Conservation (phyloP, 2,797 vertebrate species). For the Silurus lanzhouensis region DNA sequence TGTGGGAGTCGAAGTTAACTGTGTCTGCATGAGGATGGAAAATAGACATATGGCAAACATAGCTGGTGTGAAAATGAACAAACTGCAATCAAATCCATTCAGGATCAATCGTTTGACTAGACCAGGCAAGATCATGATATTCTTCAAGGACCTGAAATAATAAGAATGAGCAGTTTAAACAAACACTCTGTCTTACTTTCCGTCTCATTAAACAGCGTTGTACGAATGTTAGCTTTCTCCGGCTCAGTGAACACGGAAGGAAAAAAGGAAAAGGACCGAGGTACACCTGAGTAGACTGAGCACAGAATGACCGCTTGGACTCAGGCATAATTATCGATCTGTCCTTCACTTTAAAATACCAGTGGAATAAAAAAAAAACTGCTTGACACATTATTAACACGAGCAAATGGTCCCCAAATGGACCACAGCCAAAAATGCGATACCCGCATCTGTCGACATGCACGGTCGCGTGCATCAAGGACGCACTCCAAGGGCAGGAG, state of each 20-base stretch:
- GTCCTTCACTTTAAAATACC: slow-evolving; percentile 37
- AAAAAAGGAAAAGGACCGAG: slow-evolving; percentile 20
- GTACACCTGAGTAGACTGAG: slow-evolving; percentile 13
- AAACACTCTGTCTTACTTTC: slow-evolving; percentile 9
- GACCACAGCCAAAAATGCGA: slow-evolving; percentile 37
- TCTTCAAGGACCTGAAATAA: background rate
- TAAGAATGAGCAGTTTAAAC: background rate
- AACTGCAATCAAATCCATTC: background rate
- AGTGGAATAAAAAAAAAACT: slow-evolving; percentile 1
- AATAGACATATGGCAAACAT: background rate
- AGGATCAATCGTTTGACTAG: background rate
- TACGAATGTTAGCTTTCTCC: slow-evolving; percentile 28
- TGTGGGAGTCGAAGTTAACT: background rate
- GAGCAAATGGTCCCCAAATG: slow-evolving; percentile 42
- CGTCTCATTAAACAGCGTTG: slow-evolving; percentile 24
- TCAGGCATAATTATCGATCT: slow-evolving; percentile 46
- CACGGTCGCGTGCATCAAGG: slow-evolving; percentile 17
- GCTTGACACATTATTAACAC: slow-evolving; percentile 44
- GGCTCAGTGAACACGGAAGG: slow-evolving; percentile 20
- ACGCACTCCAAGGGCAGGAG: slow-evolving; percentile 46
- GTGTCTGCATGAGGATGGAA: background rate
- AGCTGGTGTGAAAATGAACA: background rate
- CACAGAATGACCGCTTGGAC: slow-evolving; percentile 19
- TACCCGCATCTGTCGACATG: slow-evolving; percentile 21
- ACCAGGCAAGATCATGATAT: background rate